Base-by-base conservation (phyloP, 2,797 vertebrate species). In the Molossus molossus region DNA sequence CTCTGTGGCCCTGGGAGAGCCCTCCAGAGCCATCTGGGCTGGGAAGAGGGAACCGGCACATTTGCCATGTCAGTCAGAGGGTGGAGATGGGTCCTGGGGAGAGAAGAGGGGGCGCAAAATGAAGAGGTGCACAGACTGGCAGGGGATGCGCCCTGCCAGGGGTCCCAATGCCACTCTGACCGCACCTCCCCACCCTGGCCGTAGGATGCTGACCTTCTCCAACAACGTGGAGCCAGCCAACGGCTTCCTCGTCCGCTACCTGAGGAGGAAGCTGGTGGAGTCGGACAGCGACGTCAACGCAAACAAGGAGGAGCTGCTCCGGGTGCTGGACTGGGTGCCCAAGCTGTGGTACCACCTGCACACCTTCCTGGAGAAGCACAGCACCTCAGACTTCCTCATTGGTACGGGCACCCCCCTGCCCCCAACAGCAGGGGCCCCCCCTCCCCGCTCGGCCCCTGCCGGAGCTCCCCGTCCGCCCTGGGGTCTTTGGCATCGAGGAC, bases 301-400 rank as follows among this genome's bases (percentile, higher is more conserved):
- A n/a, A 98, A 98, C 95, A 98, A 98, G 95, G 99, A 99, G 95
- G 99, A 99, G 95, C 98, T 99, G 87, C 98, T 99, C 29, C 97
- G 96, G 3, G 99, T 99, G 95, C 98, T 99, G 73, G 99, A 99
- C 98, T 99, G 99, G 99, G 99, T 99, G 83, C 99, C 99, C 95
- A 99, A 99, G 98, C 99, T 99, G 72, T 99, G 99, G 99, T 99
- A 99, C 97, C 99, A 99, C 94, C 99, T 99, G 73, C 99, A 99
- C 98, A 98, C 99, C 37, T 99, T 99, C 97, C 98, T 99, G 97
- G 99, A 99, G 98, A 99, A 99, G 97, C 99, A 99, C 98, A 99
- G 99, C 98, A 99, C 99, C 92, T 99, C 99, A 0, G 99, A 99
- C 98, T 99, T 99, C 98, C 99, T 99, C 98, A 99, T 99, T 27